Evolutionary conservation across 2,113 vertebrate genomes (phyloP).

Genomic region (Epinephelus moara): DNA sequence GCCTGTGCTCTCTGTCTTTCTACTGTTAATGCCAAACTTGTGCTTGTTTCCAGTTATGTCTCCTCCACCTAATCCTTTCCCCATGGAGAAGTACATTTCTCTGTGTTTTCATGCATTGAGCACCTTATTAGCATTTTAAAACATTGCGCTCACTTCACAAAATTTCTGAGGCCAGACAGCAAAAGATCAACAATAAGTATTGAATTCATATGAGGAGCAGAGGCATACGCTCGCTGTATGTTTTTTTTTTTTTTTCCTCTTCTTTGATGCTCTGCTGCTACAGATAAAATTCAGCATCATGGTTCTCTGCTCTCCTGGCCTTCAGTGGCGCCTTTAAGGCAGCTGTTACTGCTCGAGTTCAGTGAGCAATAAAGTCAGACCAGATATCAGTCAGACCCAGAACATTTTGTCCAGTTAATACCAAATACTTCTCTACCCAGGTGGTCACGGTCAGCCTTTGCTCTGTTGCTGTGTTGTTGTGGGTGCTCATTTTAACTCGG

Average conservation of each 20-base stretch:
- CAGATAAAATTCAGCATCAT: slow-evolving; percentile 37
- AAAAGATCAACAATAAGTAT: slow-evolving; percentile 14
- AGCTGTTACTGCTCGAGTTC: slow-evolving; percentile 17
- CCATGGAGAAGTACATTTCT: not conserved
- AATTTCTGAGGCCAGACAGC: not conserved
- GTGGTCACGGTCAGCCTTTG: slow-evolving; percentile 69
- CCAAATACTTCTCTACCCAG: slow-evolving; percentile 18
- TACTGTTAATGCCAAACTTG: not conserved
- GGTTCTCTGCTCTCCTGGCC: not conserved
- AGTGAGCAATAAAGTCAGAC: slow-evolving; percentile 12
- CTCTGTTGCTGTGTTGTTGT: slow-evolving; percentile 71
- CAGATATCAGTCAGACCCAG: slow-evolving; percentile 53
- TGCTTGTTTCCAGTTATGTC: slow-evolving; percentile 14
- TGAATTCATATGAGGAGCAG: slow-evolving; percentile 15
- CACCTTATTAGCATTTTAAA: slow-evolving; percentile 44
- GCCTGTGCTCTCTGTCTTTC: not conserved
- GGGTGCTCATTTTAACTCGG: slow-evolving; percentile 64
- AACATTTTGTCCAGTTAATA: slow-evolving; percentile 18
- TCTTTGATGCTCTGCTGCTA: slow-evolving; percentile 7
- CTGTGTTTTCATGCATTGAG: not conserved
- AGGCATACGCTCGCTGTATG: not conserved
- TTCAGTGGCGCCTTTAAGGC: slow-evolving; percentile 6
- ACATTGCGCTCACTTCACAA: slow-evolving; percentile 22
- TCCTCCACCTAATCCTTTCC: slow-evolving; percentile 12
- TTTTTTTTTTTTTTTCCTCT: not conserved